Evolutionary conservation across 2,888 invertebrate genomes (phyloP), one percentile per base, ranked within the genome.

Genomic region (Noctua janthe): DNA sequence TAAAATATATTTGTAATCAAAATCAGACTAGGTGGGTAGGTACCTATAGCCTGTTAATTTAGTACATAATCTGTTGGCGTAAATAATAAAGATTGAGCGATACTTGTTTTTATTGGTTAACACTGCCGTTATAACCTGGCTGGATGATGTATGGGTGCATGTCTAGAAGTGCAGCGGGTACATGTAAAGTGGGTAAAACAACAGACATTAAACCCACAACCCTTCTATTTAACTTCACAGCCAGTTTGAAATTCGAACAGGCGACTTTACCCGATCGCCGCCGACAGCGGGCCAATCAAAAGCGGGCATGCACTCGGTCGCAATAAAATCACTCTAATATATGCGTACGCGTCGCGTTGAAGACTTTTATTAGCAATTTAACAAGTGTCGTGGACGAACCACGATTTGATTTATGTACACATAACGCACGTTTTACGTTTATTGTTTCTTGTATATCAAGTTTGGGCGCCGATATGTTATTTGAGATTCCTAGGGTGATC

Each of bases 301-400:
- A 88, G 90, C 87, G 90, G 91, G 91, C 93, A 91, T 92, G 91
- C 89, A 84, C 82, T 85, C 82, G 89, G 87, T 82, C 88, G 91
- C 92, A 89, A 94, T 95, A 96, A 96, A 96, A 91, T 91, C 89
- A 91, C 91, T 91, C 91, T 95, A 94, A 96, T 94, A 95, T 96
- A 96, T 94, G 95, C 94, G 92, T 92, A 92, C 92, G 91, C 93
- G 93, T 92, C 93, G 94, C 93, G 92, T 93, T 92, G 91, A 93
- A 91, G 96, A 96, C 96, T 94, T 96, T 96, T 96, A 96, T 95
- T 95, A 94, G 94, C 93, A 95, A 95, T 95, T 94, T 95, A 96
- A 95, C 95, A 96, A 95, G 95, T 95, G 95, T 95, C 95, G 93
- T 92, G 93, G 92, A 94, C 92, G 92, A 92, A 91, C 93, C 90